Conservation (phyloP, 2,888 invertebrate species). For the Ferrisia virgata region DNA sequence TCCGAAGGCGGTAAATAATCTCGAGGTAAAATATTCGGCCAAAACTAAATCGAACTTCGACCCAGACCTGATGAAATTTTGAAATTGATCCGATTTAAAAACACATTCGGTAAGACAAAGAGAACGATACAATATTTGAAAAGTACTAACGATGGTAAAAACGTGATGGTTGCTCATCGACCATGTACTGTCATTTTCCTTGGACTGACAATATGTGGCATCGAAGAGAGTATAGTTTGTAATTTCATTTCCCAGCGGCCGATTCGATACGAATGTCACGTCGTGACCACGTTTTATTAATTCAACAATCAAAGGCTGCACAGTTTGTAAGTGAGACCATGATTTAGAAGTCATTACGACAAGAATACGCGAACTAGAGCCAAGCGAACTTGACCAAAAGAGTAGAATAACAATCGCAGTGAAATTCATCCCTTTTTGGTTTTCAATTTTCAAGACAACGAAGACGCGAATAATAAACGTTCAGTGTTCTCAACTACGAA, state of each 20-base stretch:
- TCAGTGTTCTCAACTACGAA: no score
- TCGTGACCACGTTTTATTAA: no score
- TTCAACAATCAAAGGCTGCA: no score
- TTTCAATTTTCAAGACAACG: neutral
- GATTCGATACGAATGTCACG: no score
- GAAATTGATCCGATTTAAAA: neutral
- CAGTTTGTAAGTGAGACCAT: neutral
- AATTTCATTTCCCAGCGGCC: no score
- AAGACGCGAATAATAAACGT: no score
- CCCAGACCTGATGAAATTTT: neutral
- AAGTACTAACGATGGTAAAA: neutral
- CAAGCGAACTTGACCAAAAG: neutral
- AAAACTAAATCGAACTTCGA: constrained; percentile 60
- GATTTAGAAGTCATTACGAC: neutral
- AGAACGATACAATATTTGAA: neutral
- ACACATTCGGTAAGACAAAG: neutral
- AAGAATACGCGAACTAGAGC: neutral
- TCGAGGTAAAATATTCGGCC: constrained; percentile 71
- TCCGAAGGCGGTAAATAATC: constrained; percentile 65
- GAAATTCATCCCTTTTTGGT: neutral
- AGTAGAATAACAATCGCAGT: neutral
- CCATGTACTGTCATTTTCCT: neutral
- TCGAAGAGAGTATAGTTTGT: neutral
- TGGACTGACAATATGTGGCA: no score
- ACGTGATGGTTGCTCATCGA: neutral